Percentiles rank a stretch among this genome's conserved stretches.
Evolutionary conservation across 2,113 vertebrate species (phyloP).

Genomic region (Stegastes partitus): DNA sequence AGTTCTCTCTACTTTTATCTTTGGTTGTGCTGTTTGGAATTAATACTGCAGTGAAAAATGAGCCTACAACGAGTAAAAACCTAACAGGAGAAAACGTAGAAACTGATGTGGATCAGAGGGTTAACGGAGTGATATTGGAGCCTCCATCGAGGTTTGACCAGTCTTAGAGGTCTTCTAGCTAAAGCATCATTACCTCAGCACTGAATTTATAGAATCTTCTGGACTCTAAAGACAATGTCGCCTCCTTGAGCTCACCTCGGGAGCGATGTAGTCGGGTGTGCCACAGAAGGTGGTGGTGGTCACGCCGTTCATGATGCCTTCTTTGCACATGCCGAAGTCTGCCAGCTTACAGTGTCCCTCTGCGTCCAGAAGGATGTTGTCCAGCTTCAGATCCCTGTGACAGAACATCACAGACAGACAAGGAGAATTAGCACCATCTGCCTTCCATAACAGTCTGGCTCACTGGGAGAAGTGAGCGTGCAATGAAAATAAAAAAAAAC

Average conservation of each 20-base stretch:
- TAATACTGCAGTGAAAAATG: too few species aligned
- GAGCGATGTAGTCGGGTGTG: conserved; percentile 98
- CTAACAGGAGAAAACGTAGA: too few species aligned
- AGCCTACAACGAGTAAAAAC: too few species aligned
- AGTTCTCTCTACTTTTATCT: too few species aligned
- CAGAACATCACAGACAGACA: not conserved
- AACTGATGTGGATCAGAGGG: too few species aligned
- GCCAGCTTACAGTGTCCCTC: conserved; percentile 99
- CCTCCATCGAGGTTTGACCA: too few species aligned
- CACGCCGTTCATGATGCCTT: conserved; percentile 96
- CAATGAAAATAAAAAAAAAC: not conserved
- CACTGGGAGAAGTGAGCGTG: conserved; percentile 1
- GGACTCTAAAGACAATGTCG: not conserved
- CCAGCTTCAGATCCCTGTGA: conserved; percentile 97
- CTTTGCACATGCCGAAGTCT: conserved; percentile 99
- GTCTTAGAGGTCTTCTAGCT: too few species aligned
- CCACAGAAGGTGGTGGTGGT: conserved; percentile 99
- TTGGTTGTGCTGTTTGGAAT: too few species aligned
- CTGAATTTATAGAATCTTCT: not conserved
- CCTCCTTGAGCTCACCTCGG: conserved; percentile 87
- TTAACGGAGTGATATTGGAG: too few species aligned
- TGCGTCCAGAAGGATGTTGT: conserved; percentile 98
- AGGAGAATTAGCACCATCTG: conserved; percentile 25
- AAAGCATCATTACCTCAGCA: too few species aligned
- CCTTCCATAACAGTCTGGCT: not conserved